A percentile compares a stretch with the other conserved stretches of the same genome.
Evolutionary conservation across 2,888 invertebrate species (phyloP).

Genomic region (Malachius bipustulatus): DNA sequence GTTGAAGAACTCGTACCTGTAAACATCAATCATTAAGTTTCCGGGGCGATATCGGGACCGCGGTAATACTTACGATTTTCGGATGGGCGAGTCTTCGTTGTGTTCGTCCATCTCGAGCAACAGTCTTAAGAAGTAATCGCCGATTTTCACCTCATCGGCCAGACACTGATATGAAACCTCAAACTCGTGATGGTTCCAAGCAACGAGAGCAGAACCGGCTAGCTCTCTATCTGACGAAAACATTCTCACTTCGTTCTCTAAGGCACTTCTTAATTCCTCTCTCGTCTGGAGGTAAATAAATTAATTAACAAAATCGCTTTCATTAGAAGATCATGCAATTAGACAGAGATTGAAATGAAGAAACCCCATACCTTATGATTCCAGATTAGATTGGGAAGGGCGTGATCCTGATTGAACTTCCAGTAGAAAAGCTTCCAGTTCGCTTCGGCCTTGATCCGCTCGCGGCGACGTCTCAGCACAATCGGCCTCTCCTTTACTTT

Average conservation of each 20-base stretch:
- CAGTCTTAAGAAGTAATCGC: slow-evolving; percentile 93
- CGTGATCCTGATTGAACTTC: slow-evolving; percentile 88
- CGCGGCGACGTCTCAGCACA: slow-evolving; percentile 78
- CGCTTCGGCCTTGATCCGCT: slow-evolving; percentile 72
- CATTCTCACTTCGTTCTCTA: slow-evolving; percentile 86
- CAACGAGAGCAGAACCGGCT: slow-evolving; percentile 64
- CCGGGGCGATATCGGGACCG: not conserved
- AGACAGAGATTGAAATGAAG: slow-evolving; percentile 1
- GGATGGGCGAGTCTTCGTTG: slow-evolving; percentile 71
- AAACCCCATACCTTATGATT: slow-evolving; percentile 85
- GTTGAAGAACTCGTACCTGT: slow-evolving; percentile 91
- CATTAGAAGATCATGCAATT: not conserved
- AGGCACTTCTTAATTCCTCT: slow-evolving; percentile 82
- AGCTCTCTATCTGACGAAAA: slow-evolving; percentile 85
- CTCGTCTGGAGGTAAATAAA: slow-evolving; percentile 54
- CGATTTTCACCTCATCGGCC: slow-evolving; percentile 93
- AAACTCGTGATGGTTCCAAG: slow-evolving; percentile 98
- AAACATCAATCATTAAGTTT: slow-evolving; percentile 5
- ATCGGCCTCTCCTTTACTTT: slow-evolving; percentile 71
- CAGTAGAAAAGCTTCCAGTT: slow-evolving; percentile 94
- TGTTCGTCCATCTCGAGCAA: slow-evolving; percentile 78
- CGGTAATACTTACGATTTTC: slow-evolving; percentile 65
- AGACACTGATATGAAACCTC: slow-evolving; percentile 90
- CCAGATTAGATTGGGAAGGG: slow-evolving; percentile 95
- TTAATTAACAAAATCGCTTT: no score